Evolutionary conservation across 2,113 vertebrate genomes (phyloP), one percentile per base, ranked within the genome.

Genomic region (Morone chrysops): DNA sequence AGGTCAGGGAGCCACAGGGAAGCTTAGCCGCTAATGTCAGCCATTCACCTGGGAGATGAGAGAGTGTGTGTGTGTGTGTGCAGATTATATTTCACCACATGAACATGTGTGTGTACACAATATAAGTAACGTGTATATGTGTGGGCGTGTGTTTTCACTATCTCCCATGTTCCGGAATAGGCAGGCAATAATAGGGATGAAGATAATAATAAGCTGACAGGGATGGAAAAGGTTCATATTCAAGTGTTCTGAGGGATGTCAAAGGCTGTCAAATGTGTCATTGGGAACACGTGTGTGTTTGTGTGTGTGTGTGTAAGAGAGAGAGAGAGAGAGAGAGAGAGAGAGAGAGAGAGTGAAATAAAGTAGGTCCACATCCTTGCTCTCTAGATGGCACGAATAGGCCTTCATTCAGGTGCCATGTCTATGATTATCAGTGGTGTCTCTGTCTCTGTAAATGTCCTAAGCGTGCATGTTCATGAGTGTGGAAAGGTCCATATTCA

Each of bases 1-100:
- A 92, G 90, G 90, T 91, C 85, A 89, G 48, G 61, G 61, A 90
- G 63, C 91, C 82, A 79, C 59, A 0, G 85, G 79, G 84, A 89
- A 78, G 80, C 81, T 89, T 77, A 82, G 61, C 25, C 1, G 53
- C 80, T 81, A 82, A 89, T 88, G 87, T 87, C 91, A 92, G 72
- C 70, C 62, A 66, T 85, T 89, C 86, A 87, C 53, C 68, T 75
- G 81, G 65, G 85, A 83, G 53, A 75, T 50, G 22, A 81, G 41
- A 25, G 69, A n/a, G n/a, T 18, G 36, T 81, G 18, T 51, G 62
- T 62, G 48, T 54, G 62, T 63, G 71, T 57, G 18, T 63, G 45
- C 11, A 71, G 47, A 80, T 81, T 78, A 81, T 25, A 73, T 67
- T 80, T 61, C 57, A 16, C 5, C 51, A 69, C 13, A 47, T 80